phyloP scores from a whole-genome alignment of 2,888 invertebrate genomes.

The Cheilosia scutellata region DNA sequence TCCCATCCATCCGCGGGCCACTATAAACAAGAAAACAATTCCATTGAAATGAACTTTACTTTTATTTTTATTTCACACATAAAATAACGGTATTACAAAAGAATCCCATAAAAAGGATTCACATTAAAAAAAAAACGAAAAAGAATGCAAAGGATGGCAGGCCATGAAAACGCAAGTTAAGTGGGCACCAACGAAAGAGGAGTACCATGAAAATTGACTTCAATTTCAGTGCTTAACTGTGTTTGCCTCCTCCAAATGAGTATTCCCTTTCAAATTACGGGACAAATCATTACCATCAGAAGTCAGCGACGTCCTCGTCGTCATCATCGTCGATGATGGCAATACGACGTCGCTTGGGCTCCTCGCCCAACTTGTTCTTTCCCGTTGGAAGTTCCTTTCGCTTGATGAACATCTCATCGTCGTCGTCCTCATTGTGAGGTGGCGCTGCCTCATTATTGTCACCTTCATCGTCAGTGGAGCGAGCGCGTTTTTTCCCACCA shows the following conservation, averaged over 20 bases:
- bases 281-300: conserved; percentile 47
- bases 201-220: conserved; percentile 47
- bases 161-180: not conserved
- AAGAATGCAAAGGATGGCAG: not conserved
- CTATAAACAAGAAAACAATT: conserved; percentile 60
- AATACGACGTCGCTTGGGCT: conserved; percentile 82
- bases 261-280: conserved; percentile 26
- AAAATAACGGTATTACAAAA: conserved; percentile 64
- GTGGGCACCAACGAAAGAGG: not conserved
- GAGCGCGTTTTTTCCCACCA: conserved; percentile 43
- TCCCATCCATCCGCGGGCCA: not conserved
- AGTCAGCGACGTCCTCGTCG: conserved; percentile 68
- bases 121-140: conserved; percentile 3
- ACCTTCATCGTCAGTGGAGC: conserved; percentile 56
- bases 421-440: conserved; percentile 76
- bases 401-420: conserved; percentile 80
- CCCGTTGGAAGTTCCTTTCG: conserved; percentile 78
- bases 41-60: conserved; percentile 57
- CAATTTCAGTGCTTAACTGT: conserved; percentile 34
- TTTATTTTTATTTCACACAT: conserved; percentile 65
- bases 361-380: conserved; percentile 65
- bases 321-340: conserved; percentile 83
- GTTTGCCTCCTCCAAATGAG: conserved; percentile 39
- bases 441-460: conserved; percentile 18
- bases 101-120: conserved; percentile 53